Base-by-base conservation (phyloP, 2,797 vertebrate genomes). In the Chromobotia macracanthus region DNA sequence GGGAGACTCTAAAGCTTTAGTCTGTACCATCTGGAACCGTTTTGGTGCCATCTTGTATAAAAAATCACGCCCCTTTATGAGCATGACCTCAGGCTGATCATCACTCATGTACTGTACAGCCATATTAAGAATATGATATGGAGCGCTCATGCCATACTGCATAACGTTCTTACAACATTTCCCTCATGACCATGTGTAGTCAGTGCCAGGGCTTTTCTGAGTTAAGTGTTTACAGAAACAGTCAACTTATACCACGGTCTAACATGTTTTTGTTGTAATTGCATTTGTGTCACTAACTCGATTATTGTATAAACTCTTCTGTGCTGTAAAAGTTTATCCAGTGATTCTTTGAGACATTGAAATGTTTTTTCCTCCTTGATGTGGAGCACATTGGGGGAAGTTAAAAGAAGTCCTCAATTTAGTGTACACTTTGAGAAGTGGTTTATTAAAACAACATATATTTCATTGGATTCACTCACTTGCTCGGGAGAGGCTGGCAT, bases 1-100 rank as follows among this genome's bases (percentile, higher is more conserved):
- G n/a, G 71, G 78, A 79, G 80, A 41, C 80, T 73, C 31, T 60
- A 65, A 67, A 83, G 66, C 75, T 67, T 82, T 31, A 58, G 80
- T 64, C 58, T 44, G 60, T 65, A 75, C 84, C 87, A 87, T 87
- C 87, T 87, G 87, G 85, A 85, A 85, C 79, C 80, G 79, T 77
- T 87, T 86, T 85, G 75, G 61, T 86, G 84, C 81, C 85, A 84
- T 79, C 79, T 79, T 82, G 72, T 71, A 79, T 85, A 82, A 84
- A n/a, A 80, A 85, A 85, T 79, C 75, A 77, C 80, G 66, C 61
- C 71, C 73, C 79, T 80, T 82, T 80, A 84, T 73, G 79, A 77
- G 69, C 66, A 81, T 72, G 71, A 73, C 83, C 82, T 80, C 38
- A 70, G 74, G 80, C 82, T 82, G 73, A 80, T 84, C 82, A 77